Percentiles rank a stretch among this genome's conserved stretches.
phyloP scores from a whole-genome alignment of 30 jellyfish, hydroid and myxozoan genomes.

The Aurelia aurita complex sp. Pacific region DNA sequence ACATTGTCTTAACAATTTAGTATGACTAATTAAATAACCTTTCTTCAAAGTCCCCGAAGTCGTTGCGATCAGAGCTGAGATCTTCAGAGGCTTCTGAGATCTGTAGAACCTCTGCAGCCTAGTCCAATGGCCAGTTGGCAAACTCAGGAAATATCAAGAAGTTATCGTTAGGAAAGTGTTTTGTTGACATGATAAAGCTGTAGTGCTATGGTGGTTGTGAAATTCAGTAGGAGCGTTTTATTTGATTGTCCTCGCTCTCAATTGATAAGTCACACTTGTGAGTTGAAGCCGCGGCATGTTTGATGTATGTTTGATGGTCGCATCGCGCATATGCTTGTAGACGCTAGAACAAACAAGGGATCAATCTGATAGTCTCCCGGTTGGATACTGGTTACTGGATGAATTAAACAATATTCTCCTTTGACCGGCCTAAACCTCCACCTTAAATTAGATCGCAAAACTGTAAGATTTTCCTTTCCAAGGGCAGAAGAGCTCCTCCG shows the following conservation, averaged over 20 bases:
- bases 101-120: no score
- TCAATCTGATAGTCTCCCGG: slow-evolving; percentile 51
- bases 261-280: slow-evolving; percentile 57
- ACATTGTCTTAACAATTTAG: no score
- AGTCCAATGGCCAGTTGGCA: neutral
- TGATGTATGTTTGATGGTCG: slow-evolving; percentile 59
- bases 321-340: slow-evolving; percentile 66
- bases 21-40: no score
- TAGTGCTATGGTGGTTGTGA: slow-evolving; percentile 13
- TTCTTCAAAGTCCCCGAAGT: no score
- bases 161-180: slow-evolving; percentile 13
- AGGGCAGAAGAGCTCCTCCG: no score
- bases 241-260: slow-evolving; percentile 45
- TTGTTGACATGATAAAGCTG: slow-evolving; percentile 35
- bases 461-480: no score
- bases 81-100: no score
- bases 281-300: slow-evolving; percentile 55
- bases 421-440: no score
- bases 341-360: slow-evolving; percentile 66
- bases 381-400: slow-evolving; percentile 41
- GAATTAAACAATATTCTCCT: slow-evolving; percentile 5
- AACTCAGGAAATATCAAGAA: slow-evolving; percentile 11
- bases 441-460: no score
- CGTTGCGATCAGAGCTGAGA: no score
- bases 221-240: slow-evolving; percentile 3